Percentiles rank a stretch among this genome's conserved stretches.
These are phyloP conservation scores for Ptychochromis oligacanthus DNA, from an alignment of 2,113 vertebrate species.

Conservation along the genomic window DNA sequence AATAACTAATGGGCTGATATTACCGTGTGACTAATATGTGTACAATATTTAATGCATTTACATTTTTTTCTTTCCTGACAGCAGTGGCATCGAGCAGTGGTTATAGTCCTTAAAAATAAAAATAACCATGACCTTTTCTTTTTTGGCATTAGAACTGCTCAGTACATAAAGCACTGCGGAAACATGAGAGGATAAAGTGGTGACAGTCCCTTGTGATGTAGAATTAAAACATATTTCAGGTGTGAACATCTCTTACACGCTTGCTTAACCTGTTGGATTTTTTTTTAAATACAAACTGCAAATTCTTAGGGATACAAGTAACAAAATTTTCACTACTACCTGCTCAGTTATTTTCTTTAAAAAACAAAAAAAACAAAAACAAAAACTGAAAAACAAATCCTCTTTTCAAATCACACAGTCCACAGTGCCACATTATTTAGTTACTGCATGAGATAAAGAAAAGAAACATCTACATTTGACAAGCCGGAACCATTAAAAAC, in stretches of 20 bases:
- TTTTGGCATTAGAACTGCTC: no score
- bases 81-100: neutral
- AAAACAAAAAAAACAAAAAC: no score
- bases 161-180: accelerated
- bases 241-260: neutral
- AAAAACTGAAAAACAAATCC: no score
- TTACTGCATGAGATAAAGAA: neutral
- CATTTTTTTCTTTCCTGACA: neutral
- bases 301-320: neutral
- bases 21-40: neutral
- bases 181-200: neutral
- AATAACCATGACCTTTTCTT: neutral
- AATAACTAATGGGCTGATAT: neutral
- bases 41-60: neutral
- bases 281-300: accelerated
- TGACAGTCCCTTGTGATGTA: neutral
- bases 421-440: no score
- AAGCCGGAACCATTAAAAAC: no score
- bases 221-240: neutral
- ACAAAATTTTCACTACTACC: no score
- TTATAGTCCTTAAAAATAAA: neutral
- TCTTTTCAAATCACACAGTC: no score
- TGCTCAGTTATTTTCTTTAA: no score
- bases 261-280: neutral
- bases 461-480: no score